Evolutionary conservation across 2,888 invertebrate species (phyloP), one percentile per base, ranked within the genome.

Genomic region (Xestia xanthographa): DNA sequence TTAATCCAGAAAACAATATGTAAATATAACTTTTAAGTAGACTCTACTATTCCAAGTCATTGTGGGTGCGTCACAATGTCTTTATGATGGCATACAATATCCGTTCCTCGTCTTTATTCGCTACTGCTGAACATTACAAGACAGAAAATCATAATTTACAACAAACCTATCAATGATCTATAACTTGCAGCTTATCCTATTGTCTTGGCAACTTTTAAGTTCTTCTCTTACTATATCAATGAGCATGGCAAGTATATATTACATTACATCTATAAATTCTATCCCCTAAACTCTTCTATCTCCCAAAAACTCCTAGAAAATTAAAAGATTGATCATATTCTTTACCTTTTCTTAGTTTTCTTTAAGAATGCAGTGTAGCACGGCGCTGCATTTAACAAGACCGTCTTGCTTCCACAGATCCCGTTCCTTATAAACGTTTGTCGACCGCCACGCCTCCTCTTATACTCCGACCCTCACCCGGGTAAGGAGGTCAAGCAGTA

Each of bases 401-500:
- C 34, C 26, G 17, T 14, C 26, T 50, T 17, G 22, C 22, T 29
- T 58, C 56, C 17, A 38, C 43, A 14, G 14, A 38, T n/a, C n/a
- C 14, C 26, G 11, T n/a, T 29, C 29, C 8, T 53, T 53, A 29
- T n/a, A 29, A 29, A n/a, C n/a, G 14, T 41, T 1, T 8, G 12
- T 9, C 17, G 14, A 6, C 22, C 29, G 11, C 14, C 38, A 38
- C 86, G 80, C 86, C 80, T 22, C 26, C 75, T 79, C 77, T 65
- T 62, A 20, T 79, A 65, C 26, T 29, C 12, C 12, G 38, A 22
- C 62, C 65, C 70, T 20, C 43, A 48, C 50, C 56, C 41, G 41
- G 58, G 67, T 58, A 72, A 83, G 66, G 69, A 74, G 87, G 85
- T 87, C 82, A 78, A 60, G 60, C 66, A 74, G 45, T 82, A 79